A percentile compares a stretch with the other conserved stretches of the same genome.
Evolutionary conservation across 2,888 invertebrate genomes (phyloP).

Genomic region (Zygothrica quintamaculata): DNA sequence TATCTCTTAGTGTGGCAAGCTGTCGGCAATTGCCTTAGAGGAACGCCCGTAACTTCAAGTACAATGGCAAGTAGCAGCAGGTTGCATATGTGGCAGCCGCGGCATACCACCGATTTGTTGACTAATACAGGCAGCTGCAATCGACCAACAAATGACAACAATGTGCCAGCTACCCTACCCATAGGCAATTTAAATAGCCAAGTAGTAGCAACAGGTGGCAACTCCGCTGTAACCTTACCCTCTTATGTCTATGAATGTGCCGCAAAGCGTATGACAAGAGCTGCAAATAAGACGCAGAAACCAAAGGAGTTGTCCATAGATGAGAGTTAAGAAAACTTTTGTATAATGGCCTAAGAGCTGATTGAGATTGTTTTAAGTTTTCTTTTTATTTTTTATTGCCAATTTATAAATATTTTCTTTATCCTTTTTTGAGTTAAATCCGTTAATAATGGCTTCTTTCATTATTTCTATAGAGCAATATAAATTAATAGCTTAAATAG

Average conservation of each 20-base stretch:
- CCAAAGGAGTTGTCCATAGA: constrained; percentile 8
- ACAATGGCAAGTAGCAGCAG: background rate
- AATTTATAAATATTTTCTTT: no score
- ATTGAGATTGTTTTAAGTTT: no score
- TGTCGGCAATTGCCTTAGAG: constrained; percentile 45
- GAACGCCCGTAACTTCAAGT: background rate
- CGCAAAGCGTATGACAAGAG: constrained; percentile 30
- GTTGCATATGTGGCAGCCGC: constrained; percentile 60
- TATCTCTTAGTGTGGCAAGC: constrained; percentile 22
- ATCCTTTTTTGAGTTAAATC: no score
- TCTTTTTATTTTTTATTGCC: no score
- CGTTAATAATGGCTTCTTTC: no score
- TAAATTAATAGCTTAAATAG: no score
- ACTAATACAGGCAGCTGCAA: constrained; percentile 39
- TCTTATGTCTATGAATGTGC: constrained; percentile 60
- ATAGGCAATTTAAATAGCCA: constrained; percentile 11
- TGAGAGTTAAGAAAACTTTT: no score
- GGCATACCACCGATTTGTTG: constrained; percentile 14
- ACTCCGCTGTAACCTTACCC: constrained; percentile 33
- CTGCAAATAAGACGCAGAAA: constrained; percentile 3
- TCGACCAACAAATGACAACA: constrained; percentile 31
- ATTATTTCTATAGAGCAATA: no score
- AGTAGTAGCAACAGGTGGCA: background rate
- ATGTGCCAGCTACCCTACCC: constrained; percentile 13
- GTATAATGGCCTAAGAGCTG: no score